These are phyloP conservation scores for Hermaeophaga mercurialis DNA, from an alignment of 2,888 invertebrate species.

Conservation along the genomic window DNA sequence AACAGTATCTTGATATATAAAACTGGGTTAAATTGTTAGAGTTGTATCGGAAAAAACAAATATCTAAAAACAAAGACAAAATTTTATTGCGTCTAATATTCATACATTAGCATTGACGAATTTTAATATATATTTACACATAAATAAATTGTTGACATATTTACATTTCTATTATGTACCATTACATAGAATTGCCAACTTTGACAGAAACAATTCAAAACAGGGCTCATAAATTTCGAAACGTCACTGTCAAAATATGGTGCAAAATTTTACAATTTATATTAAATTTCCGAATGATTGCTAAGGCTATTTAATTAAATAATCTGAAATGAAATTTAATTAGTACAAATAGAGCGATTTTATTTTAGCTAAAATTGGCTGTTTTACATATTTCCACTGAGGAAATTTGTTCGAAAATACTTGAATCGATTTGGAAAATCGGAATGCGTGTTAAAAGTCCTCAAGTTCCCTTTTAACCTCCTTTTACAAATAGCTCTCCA, in stretches of 20 bases:
- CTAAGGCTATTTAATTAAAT: no score
- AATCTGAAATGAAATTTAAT: no score
- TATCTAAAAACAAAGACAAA: slow-evolving; percentile 6
- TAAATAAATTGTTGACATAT: background rate
- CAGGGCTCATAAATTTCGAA: slow-evolving; percentile 19
- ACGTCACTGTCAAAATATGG: slow-evolving; percentile 5
- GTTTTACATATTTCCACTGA: background rate
- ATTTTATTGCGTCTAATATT: slow-evolving; percentile 18
- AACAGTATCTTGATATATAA: no score
- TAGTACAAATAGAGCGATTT: no score
- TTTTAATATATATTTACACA: slow-evolving; percentile 18
- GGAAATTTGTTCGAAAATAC: background rate
- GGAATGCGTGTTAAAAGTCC: background rate
- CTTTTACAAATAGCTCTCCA: background rate
- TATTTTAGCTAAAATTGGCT: no score
- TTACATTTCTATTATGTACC: slow-evolving; percentile 5
- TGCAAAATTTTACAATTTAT: background rate
- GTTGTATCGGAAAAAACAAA: background rate
- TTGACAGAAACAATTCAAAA: slow-evolving; percentile 4
- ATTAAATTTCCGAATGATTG: background rate
- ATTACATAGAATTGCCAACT: slow-evolving; percentile 1
- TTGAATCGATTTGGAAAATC: background rate
- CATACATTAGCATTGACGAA: slow-evolving; percentile 6
- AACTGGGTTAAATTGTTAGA: no score
- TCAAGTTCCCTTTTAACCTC: background rate